Evolutionary conservation across 2,797 vertebrate genomes (phyloP).

Genomic region (Leptoclinus maculatus): DNA sequence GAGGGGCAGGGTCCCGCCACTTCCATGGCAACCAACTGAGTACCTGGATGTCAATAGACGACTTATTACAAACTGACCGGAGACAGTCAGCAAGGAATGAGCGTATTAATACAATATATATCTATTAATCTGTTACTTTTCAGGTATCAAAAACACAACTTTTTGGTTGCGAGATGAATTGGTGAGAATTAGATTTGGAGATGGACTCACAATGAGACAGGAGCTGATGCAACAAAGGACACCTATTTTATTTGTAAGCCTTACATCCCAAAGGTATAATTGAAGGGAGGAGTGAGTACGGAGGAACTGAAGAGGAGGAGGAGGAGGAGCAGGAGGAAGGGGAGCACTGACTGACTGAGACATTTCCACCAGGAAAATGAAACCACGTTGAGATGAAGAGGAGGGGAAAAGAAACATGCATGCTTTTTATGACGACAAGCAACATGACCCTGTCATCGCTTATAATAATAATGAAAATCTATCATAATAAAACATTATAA

Average conservation of each 20-base stretch:
- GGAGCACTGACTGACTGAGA: constrained; percentile 51
- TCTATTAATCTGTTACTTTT: constrained; percentile 83
- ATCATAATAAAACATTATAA: constrained; percentile 73
- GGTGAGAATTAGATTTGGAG: constrained; percentile 44
- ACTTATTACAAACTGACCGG: constrained; percentile 67
- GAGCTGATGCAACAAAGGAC: constrained; percentile 74
- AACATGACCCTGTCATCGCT: constrained; percentile 74
- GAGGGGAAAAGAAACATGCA: constrained; percentile 80
- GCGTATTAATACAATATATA: constrained; percentile 77
- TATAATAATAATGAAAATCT: constrained; percentile 74
- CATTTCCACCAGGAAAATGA: constrained; percentile 61
- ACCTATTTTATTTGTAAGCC: constrained; percentile 79
- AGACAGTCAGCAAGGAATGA: constrained; percentile 62
- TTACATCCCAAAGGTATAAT: constrained; percentile 76
- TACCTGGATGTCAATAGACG: constrained; percentile 64
- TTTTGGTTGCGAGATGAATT: constrained; percentile 63
- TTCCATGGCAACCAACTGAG: constrained; percentile 82
- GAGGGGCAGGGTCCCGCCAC: constrained; percentile 67
- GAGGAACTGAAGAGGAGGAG: constrained; percentile 44
- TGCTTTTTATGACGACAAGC: constrained; percentile 83
- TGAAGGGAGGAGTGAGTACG: constrained; percentile 48
- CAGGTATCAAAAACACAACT: constrained; percentile 80
- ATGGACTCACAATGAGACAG: constrained; percentile 56
- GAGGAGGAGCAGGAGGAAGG: constrained; percentile 41
- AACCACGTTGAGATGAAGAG: constrained; percentile 55